Base-by-base conservation (phyloP, 2,797 vertebrate genomes). In the Sciurus carolinensis region DNA sequence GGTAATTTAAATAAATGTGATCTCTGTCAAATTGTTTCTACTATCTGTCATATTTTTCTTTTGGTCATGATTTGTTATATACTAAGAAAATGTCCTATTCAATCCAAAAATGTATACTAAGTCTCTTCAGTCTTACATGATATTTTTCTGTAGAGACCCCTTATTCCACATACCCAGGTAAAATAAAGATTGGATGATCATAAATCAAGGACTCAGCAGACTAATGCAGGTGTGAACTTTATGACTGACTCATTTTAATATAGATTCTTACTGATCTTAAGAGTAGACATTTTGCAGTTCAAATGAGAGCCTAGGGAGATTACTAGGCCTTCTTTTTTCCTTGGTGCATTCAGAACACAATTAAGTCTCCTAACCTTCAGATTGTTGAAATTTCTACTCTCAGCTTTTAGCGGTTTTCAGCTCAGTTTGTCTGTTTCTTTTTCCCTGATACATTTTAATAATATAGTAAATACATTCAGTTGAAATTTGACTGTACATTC, bases 381-480 rank as follows among this genome's bases (percentile, higher is more conserved):
- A 73, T 90, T 57, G 7, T 52, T 90, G 52, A 75, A 82, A 50
- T 36, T 3, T 76, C 10, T 11, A 79, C 22, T 66, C 9, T 64
- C 6, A 24, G 47, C n/a, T 73, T 87, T 59, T 67, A 85, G 47
- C 30, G 24, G 28, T 3, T 69, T 84, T 88, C 47, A 75, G 14
- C 22, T 73, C 28, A 52, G 12, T 80, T 93, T 94, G 30, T 79
- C 11, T 88, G 10, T 2, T 50, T 94, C 47, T 93, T 50, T 84
- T 66, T 6, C n/a, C 24, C 39, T 7, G 1, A 80, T 44, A 57
- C 20, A 71, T 11, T 64, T 62, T 88, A 88, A 84, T 82, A 87
- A 91, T 67, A 90, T 89, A 92, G 30, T n/a, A 89, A 76, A 52
- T 76, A 28, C 44, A n/a, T 50, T 89, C 13, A 85, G 67, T 22